phyloP scores from a whole-genome alignment of 2,113 vertebrate species.

The Puffinus mauretanicus region DNA sequence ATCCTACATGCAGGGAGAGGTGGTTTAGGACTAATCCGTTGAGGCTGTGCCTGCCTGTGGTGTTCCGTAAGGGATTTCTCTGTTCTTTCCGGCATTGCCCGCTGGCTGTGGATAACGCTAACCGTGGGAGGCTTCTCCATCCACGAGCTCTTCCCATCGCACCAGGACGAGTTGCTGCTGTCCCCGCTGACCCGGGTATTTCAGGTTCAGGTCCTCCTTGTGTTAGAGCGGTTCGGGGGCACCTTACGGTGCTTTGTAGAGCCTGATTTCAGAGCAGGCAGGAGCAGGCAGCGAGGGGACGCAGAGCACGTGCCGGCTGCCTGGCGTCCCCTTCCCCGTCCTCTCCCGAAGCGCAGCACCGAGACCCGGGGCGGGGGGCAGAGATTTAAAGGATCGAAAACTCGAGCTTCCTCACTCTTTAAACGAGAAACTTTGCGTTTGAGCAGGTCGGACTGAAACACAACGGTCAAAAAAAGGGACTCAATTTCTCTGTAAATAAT shows the following conservation, averaged over 20 bases:
- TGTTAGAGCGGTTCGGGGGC: accelerated
- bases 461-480: constrained; percentile 11
- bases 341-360: background rate
- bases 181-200: accelerated
- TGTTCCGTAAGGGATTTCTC: background rate
- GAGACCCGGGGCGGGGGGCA: background rate
- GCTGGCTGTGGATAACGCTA: background rate
- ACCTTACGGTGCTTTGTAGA: background rate
- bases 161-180: background rate
- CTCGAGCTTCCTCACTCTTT: background rate
- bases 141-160: background rate
- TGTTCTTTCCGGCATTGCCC: background rate
- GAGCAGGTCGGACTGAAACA: constrained; percentile 15
- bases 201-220: background rate
- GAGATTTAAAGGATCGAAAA: background rate
- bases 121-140: background rate
- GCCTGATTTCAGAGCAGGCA: background rate
- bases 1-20: background rate
- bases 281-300: background rate
- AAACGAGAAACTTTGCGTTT: background rate
- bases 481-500: constrained; percentile 72
- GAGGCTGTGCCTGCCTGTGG: background rate
- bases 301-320: too few species aligned
- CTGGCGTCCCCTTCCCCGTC: background rate
- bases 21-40: background rate